Evolutionary conservation across 2,113 vertebrate genomes (phyloP).

Genomic region (Haliaeetus leucogaster): DNA sequence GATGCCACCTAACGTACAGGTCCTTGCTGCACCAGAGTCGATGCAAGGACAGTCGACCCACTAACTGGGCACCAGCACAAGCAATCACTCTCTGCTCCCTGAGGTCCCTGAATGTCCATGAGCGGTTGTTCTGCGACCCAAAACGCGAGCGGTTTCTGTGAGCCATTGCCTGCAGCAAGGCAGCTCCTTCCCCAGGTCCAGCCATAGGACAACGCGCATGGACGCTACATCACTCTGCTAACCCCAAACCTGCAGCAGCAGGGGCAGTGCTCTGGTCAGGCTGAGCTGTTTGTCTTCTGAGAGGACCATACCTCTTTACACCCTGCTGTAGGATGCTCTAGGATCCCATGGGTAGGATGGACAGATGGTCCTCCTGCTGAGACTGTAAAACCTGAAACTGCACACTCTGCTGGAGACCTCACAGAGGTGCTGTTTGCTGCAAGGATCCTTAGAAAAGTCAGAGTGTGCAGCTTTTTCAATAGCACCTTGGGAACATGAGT

Average conservation of each 20-base stretch:
- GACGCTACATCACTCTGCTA: not conserved
- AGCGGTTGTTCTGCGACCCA: accelerated
- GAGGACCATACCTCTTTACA: not conserved
- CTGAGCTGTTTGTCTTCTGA: not conserved
- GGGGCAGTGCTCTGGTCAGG: not conserved
- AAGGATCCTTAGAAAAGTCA: not conserved
- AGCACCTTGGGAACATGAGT: not conserved
- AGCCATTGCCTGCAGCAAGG: not conserved
- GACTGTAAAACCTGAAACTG: not conserved
- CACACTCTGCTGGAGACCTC: not conserved
- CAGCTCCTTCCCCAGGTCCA: not conserved
- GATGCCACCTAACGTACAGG: not conserved
- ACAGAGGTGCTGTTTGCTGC: not conserved
- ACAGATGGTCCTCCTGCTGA: not conserved
- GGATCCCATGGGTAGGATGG: accelerated
- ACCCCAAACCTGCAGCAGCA: not conserved
- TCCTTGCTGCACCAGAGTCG: not conserved
- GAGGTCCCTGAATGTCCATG: not conserved
- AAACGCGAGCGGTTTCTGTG: not conserved
- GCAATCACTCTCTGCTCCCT: not conserved
- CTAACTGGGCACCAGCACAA: not conserved
- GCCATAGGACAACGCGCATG: accelerated
- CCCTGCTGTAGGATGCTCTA: not conserved
- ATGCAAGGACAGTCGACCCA: not conserved
- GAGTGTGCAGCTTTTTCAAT: not conserved